phyloP scores from a whole-genome alignment of 2,797 vertebrate genomes.

The Melanotaenia trifasciata region DNA sequence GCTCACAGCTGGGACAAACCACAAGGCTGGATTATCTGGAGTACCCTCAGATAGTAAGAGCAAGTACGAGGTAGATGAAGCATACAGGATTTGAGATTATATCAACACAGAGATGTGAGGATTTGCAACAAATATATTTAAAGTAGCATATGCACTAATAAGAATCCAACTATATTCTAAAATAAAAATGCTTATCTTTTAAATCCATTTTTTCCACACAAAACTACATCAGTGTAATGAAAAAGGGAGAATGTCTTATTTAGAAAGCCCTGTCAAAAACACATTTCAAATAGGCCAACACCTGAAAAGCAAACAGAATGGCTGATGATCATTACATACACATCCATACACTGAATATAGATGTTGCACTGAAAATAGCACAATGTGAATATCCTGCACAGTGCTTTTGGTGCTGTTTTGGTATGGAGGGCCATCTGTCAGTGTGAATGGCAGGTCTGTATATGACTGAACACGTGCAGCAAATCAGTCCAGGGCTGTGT shows the following conservation, averaged over 20 bases:
- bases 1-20: slow-evolving; percentile 64
- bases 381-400: slow-evolving; percentile 9
- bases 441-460: slow-evolving; percentile 34
- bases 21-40: slow-evolving; percentile 63
- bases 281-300: not conserved
- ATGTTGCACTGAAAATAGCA: slow-evolving; percentile 3
- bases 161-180: not conserved
- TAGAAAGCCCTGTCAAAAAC: not conserved
- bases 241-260: not conserved
- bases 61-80: slow-evolving; percentile 9
- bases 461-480: slow-evolving; percentile 60
- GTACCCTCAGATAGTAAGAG: slow-evolving; percentile 31
- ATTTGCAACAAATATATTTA: not conserved
- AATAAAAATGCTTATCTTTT: not conserved
- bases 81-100: slow-evolving; percentile 15
- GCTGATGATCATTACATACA: not conserved
- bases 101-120: slow-evolving; percentile 8
- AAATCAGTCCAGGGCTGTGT: slow-evolving; percentile 52
- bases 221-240: slow-evolving; percentile 1
- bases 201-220: not conserved
- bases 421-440: slow-evolving; percentile 48
- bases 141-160: not conserved
- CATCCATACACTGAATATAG: not conserved
- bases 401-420: slow-evolving; percentile 11
- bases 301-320: not conserved